Evolutionary conservation across 2,888 invertebrate species (phyloP).

Genomic region (Lasioglossum villosulum): DNA sequence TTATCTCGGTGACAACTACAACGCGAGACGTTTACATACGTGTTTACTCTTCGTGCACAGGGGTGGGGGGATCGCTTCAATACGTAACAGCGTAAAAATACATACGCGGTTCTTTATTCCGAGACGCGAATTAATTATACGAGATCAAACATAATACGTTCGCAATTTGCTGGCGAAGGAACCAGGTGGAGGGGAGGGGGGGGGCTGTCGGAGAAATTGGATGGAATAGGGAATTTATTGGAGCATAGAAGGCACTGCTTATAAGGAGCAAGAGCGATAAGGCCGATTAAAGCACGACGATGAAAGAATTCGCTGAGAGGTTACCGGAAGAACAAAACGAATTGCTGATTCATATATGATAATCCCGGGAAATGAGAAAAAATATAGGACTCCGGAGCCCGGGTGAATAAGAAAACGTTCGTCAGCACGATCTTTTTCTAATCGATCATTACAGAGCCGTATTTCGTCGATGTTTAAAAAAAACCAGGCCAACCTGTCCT

Average conservation of each 20-base stretch:
- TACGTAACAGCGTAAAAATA: not conserved
- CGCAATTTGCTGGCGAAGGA: not conserved
- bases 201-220: not conserved
- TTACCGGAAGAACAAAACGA: slow-evolving; percentile 9
- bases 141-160: not conserved
- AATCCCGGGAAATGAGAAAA: slow-evolving; percentile 26
- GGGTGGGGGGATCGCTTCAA: no score
- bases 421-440: not conserved
- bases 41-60: not conserved
- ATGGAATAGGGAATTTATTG: slow-evolving; percentile 11
- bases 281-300: slow-evolving; percentile 10
- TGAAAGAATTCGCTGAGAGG: not conserved
- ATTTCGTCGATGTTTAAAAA: not conserved
- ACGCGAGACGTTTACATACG: not conserved
- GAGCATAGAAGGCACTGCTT: slow-evolving; percentile 4
- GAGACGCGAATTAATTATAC: not conserved
- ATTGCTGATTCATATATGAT: slow-evolving; percentile 23
- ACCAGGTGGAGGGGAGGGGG: not conserved
- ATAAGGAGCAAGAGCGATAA: slow-evolving; percentile 11
- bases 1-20: not conserved
- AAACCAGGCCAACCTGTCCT: not conserved
- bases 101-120: not conserved
- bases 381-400: not conserved
- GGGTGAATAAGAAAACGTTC: not conserved
- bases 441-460: not conserved